phyloP scores from a whole-genome alignment of 2,113 vertebrate genomes.

The Callionymus lyra region DNA sequence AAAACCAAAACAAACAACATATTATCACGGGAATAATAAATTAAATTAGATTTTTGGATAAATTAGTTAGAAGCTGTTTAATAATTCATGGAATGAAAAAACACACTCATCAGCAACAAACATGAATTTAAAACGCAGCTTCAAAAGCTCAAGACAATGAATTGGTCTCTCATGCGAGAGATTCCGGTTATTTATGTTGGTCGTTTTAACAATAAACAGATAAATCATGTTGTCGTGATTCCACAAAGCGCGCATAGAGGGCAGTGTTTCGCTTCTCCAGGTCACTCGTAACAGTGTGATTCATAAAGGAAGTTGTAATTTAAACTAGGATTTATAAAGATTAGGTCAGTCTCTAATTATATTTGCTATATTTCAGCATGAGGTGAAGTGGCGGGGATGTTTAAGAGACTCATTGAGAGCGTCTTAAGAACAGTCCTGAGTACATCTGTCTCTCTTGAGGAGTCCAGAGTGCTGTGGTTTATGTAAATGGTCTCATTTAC shows the following conservation, averaged over 20 bases:
- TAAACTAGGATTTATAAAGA: no score
- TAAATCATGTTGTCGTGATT: slow-evolving; percentile 8
- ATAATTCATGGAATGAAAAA: slow-evolving; percentile 20
- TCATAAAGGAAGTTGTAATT: no score
- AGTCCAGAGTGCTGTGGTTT: slow-evolving; percentile 31
- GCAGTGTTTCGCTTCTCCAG: slow-evolving; percentile 55
- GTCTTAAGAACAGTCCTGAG: slow-evolving; percentile 38
- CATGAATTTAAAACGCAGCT: no score
- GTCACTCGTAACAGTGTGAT: no score
- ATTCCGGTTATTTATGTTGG: not conserved
- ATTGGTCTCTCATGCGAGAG: not conserved
- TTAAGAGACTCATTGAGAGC: slow-evolving; percentile 30
- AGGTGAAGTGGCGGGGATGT: no score
- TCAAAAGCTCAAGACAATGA: no score
- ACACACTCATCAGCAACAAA: not conserved
- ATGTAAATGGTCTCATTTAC: slow-evolving; percentile 42
- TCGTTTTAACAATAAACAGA: not conserved
- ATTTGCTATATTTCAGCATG: no score
- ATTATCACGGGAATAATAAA: no score
- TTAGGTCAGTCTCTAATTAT: no score
- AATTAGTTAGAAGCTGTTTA: slow-evolving; percentile 47
- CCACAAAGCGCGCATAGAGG: slow-evolving; percentile 45
- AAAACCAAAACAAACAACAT: slow-evolving; percentile 10
- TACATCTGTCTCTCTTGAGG: slow-evolving; percentile 41
- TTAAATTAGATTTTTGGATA: no score